phyloP scores from a whole-genome alignment of 1,140 invertebrate genomes.

The Chelonus insularis region DNA sequence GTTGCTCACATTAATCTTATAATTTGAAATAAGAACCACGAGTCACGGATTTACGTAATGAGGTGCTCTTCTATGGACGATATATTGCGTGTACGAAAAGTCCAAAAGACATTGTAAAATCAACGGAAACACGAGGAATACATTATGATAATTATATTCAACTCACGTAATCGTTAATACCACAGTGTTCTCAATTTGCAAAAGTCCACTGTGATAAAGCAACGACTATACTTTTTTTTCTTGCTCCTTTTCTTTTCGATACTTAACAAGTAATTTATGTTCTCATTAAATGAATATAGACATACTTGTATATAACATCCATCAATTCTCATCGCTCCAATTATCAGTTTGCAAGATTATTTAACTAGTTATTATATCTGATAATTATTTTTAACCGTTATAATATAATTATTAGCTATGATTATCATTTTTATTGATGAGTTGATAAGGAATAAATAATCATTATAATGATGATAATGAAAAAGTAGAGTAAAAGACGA shows the following conservation, averaged over 20 bases:
- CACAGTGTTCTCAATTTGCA: constrained; percentile 26
- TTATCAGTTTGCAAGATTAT: neutral
- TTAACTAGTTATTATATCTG: too few relatives aligned
- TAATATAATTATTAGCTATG: too few relatives aligned
- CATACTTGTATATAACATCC: neutral
- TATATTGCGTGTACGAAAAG: constrained; percentile 1
- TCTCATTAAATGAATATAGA: neutral
- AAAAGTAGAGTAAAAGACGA: neutral
- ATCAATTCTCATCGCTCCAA: neutral
- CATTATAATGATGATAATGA: too few relatives aligned
- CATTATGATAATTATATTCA: constrained; percentile 25
- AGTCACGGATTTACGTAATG: constrained; percentile 23
- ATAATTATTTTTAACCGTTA: too few relatives aligned
- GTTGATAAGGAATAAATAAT: too few relatives aligned
- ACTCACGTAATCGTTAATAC: constrained; percentile 23
- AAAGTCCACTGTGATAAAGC: constrained; percentile 20
- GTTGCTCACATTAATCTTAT: neutral
- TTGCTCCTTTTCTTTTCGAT: neutral
- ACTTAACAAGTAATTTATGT: neutral
- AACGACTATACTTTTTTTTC: neutral
- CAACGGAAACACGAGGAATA: constrained; percentile 26
- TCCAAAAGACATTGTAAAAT: constrained; percentile 19
- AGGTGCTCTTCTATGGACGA: constrained; percentile 10
- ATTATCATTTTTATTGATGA: too few relatives aligned
- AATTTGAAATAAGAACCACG: neutral